Percentiles rank a stretch among this genome's conserved stretches.
phyloP scores from a whole-genome alignment of 2,888 invertebrate genomes.

The Chymomyza procnemis region DNA sequence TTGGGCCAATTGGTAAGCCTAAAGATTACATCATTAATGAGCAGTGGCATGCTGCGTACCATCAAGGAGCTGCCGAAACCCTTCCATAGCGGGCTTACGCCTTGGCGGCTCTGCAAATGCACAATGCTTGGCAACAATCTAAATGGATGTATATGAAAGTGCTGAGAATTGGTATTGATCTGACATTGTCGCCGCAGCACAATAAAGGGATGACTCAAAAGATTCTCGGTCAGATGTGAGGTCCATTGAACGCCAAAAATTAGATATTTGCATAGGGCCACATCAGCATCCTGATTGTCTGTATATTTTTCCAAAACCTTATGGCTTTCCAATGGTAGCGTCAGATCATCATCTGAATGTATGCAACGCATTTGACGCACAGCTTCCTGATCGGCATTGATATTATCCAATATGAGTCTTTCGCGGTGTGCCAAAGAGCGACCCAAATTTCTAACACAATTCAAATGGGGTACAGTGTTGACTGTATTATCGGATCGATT shows the following conservation, averaged over 20 bases:
- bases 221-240: constrained; percentile 92
- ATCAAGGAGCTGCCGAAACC: constrained; percentile 95
- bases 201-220: constrained; percentile 95
- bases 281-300: constrained; percentile 79
- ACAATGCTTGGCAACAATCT: constrained; percentile 90
- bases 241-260: constrained; percentile 89
- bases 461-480: not conserved
- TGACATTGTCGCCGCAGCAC: constrained; percentile 96
- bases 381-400: constrained; percentile 59
- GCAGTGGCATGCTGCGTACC: constrained; percentile 92
- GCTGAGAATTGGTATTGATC: constrained; percentile 81
- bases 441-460: constrained; percentile 1
- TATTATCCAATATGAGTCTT: constrained; percentile 61
- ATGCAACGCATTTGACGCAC: constrained; percentile 69
- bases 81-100: constrained; percentile 95
- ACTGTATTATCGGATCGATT: too few species aligned
- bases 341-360: constrained; percentile 74
- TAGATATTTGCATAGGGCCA: constrained; percentile 83
- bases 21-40: constrained; percentile 94
- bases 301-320: constrained; percentile 71
- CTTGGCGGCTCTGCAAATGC: constrained; percentile 90
- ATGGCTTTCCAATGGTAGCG: constrained; percentile 75
- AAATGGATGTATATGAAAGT: constrained; percentile 91
- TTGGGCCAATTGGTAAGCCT: constrained; percentile 97
- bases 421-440: constrained; percentile 60